Base-by-base conservation (phyloP, 2,113 vertebrate species). In the Dicerorhinus sumatrensis region DNA sequence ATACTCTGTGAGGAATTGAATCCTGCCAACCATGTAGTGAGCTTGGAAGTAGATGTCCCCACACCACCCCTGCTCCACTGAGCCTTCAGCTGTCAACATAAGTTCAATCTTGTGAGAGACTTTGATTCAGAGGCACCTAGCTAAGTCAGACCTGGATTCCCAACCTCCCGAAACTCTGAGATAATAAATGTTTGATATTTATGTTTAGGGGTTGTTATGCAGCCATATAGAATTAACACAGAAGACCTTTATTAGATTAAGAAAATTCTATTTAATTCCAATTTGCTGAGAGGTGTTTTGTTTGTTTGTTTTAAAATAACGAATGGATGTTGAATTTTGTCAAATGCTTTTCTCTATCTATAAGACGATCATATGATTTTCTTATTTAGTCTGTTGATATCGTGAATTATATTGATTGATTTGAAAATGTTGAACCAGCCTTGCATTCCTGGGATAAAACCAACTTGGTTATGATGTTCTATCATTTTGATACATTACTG, bases 321-420 rank as follows among this genome's bases (percentile, higher is more conserved):
- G 36, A 95, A 63, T 27, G 20, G 46, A 17, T 77, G 25, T 76
- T 73, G 62, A 77, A 65, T 93, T 95, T 83, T 88, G 23, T 70
- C 42, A 72, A 21, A 60, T 73, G 54, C 8, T 73, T 77, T 88
- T 83, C 67, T 76, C 16, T 17, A 75, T 67, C 75, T 82, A 10
- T 51, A 72, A 93, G 46, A 83, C 69, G 23, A 81, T 84, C 18
- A 10, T 29, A 13, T 58, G 56, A 16, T 86, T 90, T 85, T 75
- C 80, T 79, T 87, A 58, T 18, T 70, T 81, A 83, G 56, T 81
- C 48, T 81, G 25, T 81, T 33, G 85, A 65, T 86, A 39, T 23
- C 84, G 8, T 89, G 87, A 89, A 86, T 75, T 86, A 48, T 29
- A 82, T 25, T 56, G 75, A 93, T 63, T 89, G 56, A 58, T 75